These are phyloP conservation scores for Carettochelys insculpta DNA, from an alignment of 2,113 vertebrate species.

Conservation along the genomic window DNA sequence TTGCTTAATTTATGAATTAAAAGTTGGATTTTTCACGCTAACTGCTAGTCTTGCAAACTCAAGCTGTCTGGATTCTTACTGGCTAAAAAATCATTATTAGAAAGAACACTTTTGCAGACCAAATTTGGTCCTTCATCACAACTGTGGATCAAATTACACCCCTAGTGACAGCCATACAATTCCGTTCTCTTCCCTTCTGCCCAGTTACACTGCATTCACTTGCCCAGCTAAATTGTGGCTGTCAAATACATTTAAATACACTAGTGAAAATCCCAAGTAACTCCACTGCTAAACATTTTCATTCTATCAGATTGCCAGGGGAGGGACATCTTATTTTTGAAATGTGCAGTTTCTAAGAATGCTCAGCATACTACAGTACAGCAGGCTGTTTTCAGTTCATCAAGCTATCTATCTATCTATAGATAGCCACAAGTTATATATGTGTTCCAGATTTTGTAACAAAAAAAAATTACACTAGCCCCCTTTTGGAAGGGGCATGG, in stretches of 20 bases:
- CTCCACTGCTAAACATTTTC: neutral
- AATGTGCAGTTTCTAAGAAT: constrained; percentile 5
- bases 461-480: constrained; percentile 29
- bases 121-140: neutral
- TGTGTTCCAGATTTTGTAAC: constrained; percentile 8
- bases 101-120: neutral
- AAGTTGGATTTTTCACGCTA: neutral
- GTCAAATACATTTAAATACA: neutral
- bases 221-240: neutral
- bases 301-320: neutral
- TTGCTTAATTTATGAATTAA: neutral
- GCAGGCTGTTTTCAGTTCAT: constrained; percentile 39
- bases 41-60: neutral
- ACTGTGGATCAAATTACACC: neutral
- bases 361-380: neutral
- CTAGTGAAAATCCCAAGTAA: neutral
- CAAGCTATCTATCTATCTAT: neutral
- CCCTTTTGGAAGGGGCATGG: too few relatives aligned
- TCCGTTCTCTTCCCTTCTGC: neutral
- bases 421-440: constrained; percentile 11
- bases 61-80: neutral
- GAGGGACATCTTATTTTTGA: constrained; percentile 14
- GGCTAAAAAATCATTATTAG: neutral
- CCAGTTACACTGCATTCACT: neutral
- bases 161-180: neutral